These are phyloP conservation scores for Choristoneura rosaceana DNA, from an alignment of 2,888 invertebrate genomes.

Conservation along the genomic window DNA sequence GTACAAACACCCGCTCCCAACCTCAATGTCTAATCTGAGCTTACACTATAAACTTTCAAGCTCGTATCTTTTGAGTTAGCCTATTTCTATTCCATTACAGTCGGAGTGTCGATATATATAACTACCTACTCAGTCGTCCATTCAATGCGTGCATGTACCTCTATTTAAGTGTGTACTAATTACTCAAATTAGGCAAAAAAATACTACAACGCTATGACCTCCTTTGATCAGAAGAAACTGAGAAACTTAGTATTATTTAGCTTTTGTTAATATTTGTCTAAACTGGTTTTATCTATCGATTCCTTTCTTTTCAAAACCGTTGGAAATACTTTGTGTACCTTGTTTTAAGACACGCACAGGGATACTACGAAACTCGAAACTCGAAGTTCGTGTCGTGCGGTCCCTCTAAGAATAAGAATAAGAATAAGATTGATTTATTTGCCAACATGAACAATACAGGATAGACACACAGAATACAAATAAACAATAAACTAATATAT, in stretches of 20 bases:
- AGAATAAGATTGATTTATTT: no score
- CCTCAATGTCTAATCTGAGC: slow-evolving; percentile 48
- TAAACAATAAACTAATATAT: no score
- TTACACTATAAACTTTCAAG: slow-evolving; percentile 45
- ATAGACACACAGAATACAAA: no score
- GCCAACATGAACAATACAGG: no score
- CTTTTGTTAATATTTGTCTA: no score
- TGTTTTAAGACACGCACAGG: no score
- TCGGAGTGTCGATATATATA: not conserved
- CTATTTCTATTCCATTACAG: not conserved
- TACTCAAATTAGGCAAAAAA: not conserved
- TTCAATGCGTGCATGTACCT: not conserved
- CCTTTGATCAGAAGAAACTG: not conserved
- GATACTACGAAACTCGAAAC: no score
- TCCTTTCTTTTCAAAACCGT: no score
- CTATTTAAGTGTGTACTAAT: not conserved
- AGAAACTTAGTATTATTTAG: not conserved
- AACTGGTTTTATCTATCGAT: no score
- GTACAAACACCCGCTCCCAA: slow-evolving; percentile 46
- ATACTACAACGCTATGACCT: not conserved
- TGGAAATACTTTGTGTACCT: no score
- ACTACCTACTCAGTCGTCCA: not conserved
- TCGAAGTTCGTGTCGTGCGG: no score
- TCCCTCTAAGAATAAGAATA: no score
- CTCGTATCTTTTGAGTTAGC: slow-evolving; percentile 28